phyloP scores from a whole-genome alignment of 2,113 vertebrate species.

The Coptodon bakossiorum region DNA sequence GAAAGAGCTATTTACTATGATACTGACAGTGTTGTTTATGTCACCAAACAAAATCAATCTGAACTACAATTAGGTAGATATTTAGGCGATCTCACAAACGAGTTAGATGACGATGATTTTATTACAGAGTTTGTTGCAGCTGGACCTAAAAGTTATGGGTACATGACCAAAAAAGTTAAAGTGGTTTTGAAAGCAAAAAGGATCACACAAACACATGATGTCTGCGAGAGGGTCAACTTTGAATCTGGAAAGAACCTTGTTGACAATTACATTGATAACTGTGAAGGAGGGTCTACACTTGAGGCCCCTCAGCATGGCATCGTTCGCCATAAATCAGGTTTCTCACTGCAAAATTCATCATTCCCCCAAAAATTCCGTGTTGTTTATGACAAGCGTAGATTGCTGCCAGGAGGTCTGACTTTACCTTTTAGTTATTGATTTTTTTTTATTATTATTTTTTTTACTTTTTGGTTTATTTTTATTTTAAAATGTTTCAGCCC shows the following conservation, averaged over 20 bases:
- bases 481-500: too few relatives aligned
- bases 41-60: fast-evolving
- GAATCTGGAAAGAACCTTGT: fast-evolving
- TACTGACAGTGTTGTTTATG: fast-evolving
- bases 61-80: fast-evolving
- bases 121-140: too few relatives aligned
- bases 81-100: fast-evolving
- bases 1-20: fast-evolving
- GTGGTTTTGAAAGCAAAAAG: neutral
- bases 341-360: too few relatives aligned
- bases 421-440: too few relatives aligned
- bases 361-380: too few relatives aligned
- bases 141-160: too few relatives aligned
- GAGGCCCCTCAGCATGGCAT: fast-evolving
- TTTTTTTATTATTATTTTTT: too few relatives aligned
- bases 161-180: fast-evolving
- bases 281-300: neutral
- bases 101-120: too few relatives aligned
- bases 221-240: fast-evolving
- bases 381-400: too few relatives aligned
- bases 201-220: fast-evolving
- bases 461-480: too few relatives aligned
- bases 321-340: fast-evolving
- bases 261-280: neutral
- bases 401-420: too few relatives aligned